phyloP scores from a whole-genome alignment of 2,888 invertebrate genomes.

The Embidobia sp. region DNA sequence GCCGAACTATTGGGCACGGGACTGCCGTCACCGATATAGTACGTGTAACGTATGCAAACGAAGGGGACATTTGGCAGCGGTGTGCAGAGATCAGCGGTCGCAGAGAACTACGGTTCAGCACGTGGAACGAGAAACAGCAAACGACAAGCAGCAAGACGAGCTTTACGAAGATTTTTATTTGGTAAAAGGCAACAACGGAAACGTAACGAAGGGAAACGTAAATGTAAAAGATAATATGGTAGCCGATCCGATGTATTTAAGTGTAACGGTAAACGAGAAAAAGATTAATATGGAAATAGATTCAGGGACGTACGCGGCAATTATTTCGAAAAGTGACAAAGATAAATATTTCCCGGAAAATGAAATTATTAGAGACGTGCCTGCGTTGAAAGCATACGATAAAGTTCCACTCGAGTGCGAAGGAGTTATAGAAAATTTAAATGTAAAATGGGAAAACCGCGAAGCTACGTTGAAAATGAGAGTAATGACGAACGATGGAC shows the following conservation, averaged over 20 bases:
- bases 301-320: slow-evolving; percentile 59
- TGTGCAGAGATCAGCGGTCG: neutral
- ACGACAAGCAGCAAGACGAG: neutral
- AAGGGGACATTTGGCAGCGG: neutral
- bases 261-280: slow-evolving; percentile 40
- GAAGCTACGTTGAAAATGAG: slow-evolving; percentile 22
- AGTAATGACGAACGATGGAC: slow-evolving; percentile 58
- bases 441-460: slow-evolving; percentile 46
- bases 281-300: slow-evolving; percentile 63
- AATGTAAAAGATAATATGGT: too few species aligned
- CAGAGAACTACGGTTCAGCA: neutral
- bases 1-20: slow-evolving; percentile 1
- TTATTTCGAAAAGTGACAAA: slow-evolving; percentile 29
- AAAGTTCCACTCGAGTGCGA: slow-evolving; percentile 45
- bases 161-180: neutral
- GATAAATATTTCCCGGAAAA: too few species aligned
- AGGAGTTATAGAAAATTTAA: slow-evolving; percentile 41
- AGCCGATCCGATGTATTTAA: slow-evolving; percentile 4
- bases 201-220: neutral
- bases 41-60: neutral
- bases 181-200: neutral
- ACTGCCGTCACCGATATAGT: neutral
- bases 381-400: slow-evolving; percentile 58
- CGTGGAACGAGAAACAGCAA: neutral
- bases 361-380: too few species aligned